Conservation (phyloP, 37 sponge, comb jelly and placozoan species). For the Haliclona indistincta region DNA sequence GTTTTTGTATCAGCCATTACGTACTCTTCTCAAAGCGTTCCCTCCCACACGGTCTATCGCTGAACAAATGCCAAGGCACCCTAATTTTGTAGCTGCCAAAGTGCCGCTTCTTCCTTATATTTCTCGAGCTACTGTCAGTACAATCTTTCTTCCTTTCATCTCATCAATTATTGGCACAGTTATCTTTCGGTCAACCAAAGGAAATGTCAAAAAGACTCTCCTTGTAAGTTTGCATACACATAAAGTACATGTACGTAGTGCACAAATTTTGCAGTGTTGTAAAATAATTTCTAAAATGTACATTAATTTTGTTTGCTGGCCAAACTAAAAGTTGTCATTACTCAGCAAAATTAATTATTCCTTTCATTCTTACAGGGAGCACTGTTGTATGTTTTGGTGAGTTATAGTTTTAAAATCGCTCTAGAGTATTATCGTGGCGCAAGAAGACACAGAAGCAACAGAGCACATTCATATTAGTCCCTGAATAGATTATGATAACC, state of each 20-base stretch:
- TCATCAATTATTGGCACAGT: conserved; percentile 37
- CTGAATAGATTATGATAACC: too few relatives aligned
- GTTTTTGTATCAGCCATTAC: conserved; percentile 16
- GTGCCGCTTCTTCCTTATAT: conserved; percentile 40
- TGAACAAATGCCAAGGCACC: background rate
- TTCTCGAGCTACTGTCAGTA: conserved; percentile 42
- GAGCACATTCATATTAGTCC: too few relatives aligned
- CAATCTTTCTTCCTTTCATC: conserved; percentile 34
- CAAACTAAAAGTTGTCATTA: background rate
- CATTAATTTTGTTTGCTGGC: background rate
- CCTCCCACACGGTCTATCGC: background rate
- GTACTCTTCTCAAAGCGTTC: conserved; percentile 2
- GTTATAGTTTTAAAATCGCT: conserved; percentile 30
- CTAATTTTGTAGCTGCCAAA: conserved; percentile 15
- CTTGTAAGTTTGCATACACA: conserved; percentile 31
- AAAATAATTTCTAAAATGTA: background rate
- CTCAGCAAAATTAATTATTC: too few relatives aligned
- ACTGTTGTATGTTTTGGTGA: conserved; percentile 26
- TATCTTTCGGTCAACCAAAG: conserved; percentile 7
- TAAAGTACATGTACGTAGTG: background rate
- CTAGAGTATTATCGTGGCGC: conserved; percentile 37
- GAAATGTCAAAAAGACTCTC: conserved; percentile 33
- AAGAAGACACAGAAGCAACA: background rate
- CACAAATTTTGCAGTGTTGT: background rate
- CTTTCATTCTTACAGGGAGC: conserved; percentile 33